phyloP scores from a whole-genome alignment of 92 coral and sea anemone species.

The Palythoa caribaeorum region DNA sequence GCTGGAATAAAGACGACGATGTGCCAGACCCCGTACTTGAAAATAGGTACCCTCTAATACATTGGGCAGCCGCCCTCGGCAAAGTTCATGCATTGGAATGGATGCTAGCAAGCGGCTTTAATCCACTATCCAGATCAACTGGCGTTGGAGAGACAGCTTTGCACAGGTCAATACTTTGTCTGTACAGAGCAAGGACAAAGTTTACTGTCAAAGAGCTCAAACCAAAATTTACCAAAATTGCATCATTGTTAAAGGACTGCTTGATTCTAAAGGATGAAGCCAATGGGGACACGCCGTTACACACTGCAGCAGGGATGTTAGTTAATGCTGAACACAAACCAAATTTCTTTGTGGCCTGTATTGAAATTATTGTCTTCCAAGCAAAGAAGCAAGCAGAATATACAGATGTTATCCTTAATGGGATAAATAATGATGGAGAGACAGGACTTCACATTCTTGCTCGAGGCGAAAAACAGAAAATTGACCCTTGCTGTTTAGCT shows the following conservation, averaged over 20 bases:
- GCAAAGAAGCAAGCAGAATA: conserved; percentile 87
- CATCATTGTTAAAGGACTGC: conserved; percentile 82
- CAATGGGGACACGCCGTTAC: conserved; percentile 93
- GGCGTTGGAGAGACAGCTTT: conserved; percentile 95
- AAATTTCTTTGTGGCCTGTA: conserved; percentile 88
- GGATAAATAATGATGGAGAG: conserved; percentile 94
- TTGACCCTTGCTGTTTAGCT: conserved; percentile 94
- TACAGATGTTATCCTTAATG: conserved; percentile 82
- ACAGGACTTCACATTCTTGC: conserved; percentile 95
- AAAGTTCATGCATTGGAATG: conserved; percentile 96
- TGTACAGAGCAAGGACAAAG: conserved; percentile 88
- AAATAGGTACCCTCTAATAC: conserved; percentile 91
- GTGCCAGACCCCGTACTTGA: conserved; percentile 91
- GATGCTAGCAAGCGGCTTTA: conserved; percentile 96
- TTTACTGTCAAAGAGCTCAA: conserved; percentile 94
- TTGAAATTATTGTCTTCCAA: conserved; percentile 89
- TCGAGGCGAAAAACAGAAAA: conserved; percentile 85
- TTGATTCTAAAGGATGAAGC: conserved; percentile 90
- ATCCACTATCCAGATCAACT: conserved; percentile 79
- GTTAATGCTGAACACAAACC: conserved; percentile 94
- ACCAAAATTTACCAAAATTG: conserved; percentile 89
- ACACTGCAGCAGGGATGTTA: conserved; percentile 94
- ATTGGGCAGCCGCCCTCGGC: conserved; percentile 97
- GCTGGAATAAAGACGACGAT: conserved; percentile 95
- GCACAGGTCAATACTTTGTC: conserved; percentile 83